These are phyloP conservation scores for Mellivora capensis DNA, from an alignment of 2,113 vertebrate species.

Conservation along the genomic window DNA sequence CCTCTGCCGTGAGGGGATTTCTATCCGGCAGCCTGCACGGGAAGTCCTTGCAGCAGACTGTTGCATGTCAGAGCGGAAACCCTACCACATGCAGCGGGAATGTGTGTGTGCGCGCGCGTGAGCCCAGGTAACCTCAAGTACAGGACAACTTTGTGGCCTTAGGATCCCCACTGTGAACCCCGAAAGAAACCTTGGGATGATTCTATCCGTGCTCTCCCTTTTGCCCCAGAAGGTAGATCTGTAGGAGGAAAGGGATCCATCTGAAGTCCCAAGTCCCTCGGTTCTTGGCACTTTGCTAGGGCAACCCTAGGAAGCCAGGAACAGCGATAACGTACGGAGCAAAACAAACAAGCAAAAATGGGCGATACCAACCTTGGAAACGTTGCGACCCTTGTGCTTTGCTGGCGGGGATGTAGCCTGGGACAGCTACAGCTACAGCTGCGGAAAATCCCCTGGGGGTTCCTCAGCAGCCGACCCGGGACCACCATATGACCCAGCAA, in stretches of 20 bases:
- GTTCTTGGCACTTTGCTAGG: not conserved
- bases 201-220: not conserved
- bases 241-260: not conserved
- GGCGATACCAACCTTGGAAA: not conserved
- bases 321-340: not conserved
- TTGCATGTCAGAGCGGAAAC: not conserved
- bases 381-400: not conserved
- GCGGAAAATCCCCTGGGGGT: accelerated
- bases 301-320: not conserved
- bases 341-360: not conserved
- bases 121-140: not conserved
- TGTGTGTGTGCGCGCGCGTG: not conserved
- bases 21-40: too few relatives aligned
- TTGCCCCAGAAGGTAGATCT: not conserved
- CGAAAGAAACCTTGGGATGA: not conserved
- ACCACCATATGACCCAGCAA: not conserved
- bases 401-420: not conserved
- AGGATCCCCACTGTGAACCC: not conserved
- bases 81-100: not conserved
- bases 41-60: not conserved
- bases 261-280: not conserved
- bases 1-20: not conserved
- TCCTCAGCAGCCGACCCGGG: not conserved
- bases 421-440: not conserved
- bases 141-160: not conserved